phyloP scores from a whole-genome alignment of 2,113 vertebrate genomes.

The Cryptomyrus ogoouensis region DNA sequence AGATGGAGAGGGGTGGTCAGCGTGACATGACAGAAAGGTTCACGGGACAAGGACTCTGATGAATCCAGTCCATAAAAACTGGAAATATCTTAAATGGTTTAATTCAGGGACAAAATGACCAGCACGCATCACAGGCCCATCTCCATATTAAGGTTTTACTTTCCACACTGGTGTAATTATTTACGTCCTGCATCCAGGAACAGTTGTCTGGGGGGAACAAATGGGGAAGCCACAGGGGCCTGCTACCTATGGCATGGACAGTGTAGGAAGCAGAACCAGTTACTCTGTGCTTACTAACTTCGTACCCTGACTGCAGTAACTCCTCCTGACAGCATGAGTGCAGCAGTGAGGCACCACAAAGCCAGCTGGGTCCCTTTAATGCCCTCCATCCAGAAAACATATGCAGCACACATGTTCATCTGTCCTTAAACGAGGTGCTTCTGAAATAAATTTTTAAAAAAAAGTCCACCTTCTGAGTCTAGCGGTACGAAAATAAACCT shows the following conservation, averaged over 20 bases:
- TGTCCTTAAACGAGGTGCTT: not conserved
- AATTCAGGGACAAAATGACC: not conserved
- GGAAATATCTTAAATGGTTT: not conserved
- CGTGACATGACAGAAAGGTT: not conserved
- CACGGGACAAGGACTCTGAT: not conserved
- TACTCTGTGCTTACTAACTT: not conserved
- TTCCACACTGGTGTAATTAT: not conserved
- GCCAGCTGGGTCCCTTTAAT: not conserved
- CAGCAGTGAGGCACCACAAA: not conserved
- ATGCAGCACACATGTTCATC: constrained; percentile 12
- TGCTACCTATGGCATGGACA: not conserved
- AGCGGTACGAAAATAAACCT: not conserved
- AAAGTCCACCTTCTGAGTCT: constrained; percentile 1
- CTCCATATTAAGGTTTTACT: not conserved
- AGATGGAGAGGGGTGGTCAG: not conserved
- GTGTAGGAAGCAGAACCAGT: not conserved
- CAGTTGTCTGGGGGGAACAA: not conserved
- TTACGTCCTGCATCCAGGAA: not conserved
- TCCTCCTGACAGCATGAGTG: not conserved
- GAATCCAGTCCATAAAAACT: not conserved
- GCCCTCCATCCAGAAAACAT: not conserved
- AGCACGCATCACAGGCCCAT: not conserved
- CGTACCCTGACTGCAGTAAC: not conserved
- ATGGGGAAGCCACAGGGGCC: not conserved
- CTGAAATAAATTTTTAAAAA: too few species aligned